Conservation (phyloP, 2,113 vertebrate species). For the Hypocryptadius cinnamomeus region DNA sequence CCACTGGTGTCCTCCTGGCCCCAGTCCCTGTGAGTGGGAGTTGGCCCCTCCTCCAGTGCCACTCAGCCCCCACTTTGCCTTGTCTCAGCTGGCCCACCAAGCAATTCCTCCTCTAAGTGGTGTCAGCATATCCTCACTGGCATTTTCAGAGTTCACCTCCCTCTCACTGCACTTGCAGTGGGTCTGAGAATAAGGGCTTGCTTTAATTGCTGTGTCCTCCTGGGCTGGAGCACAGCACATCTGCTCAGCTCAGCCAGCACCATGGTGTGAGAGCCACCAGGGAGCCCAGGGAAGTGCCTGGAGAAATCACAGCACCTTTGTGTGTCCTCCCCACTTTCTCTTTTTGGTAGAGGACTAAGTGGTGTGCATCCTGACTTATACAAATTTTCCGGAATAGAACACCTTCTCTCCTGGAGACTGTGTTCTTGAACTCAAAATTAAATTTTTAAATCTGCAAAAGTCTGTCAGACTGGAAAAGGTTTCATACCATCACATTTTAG, state of each 20-base stretch:
- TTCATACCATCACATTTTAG: not conserved
- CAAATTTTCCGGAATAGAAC: not conserved
- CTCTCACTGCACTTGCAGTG: not conserved
- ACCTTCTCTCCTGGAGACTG: not conserved
- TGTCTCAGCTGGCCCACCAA: not conserved
- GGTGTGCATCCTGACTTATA: not conserved
- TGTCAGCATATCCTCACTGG: fast-evolving
- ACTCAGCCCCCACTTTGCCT: not conserved
- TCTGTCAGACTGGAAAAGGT: not conserved
- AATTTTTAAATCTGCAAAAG: not conserved
- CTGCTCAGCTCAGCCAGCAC: not conserved
- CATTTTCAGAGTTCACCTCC: not conserved
- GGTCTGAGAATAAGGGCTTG: not conserved
- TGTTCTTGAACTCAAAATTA: not conserved
- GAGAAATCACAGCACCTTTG: not conserved
- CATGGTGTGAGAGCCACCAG: not conserved
- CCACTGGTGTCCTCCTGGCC: not conserved
- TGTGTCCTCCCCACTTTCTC: not conserved
- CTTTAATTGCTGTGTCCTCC: not conserved
- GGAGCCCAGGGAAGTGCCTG: not conserved
- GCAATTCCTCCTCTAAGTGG: not conserved
- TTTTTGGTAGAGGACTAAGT: not conserved
- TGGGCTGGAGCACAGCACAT: not conserved
- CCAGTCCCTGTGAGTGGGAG: fast-evolving
- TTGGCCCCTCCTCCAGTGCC: fast-evolving